Conservation (phyloP, 2,113 vertebrate genomes). For the Corvus cornix region DNA sequence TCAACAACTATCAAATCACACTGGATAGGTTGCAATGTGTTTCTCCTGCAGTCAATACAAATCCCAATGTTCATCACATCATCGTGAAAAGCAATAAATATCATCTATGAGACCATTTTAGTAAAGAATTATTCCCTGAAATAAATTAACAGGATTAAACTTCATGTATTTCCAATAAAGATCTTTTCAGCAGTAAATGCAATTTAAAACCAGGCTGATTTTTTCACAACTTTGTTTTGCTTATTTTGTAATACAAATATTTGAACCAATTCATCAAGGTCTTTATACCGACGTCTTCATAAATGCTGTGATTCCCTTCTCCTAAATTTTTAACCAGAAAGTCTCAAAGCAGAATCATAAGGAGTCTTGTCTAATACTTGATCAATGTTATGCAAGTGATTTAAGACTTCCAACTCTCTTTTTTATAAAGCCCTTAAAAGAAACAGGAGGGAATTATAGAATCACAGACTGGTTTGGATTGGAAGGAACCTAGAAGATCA, state of each 20-base stretch:
- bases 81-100: neutral
- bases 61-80: neutral
- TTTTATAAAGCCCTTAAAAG: neutral
- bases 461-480: neutral
- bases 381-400: neutral
- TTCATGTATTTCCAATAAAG: neutral
- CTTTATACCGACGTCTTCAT: neutral
- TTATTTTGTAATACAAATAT: neutral
- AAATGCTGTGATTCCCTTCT: neutral
- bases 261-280: neutral
- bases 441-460: neutral
- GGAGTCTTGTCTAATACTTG: neutral
- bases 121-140: neutral
- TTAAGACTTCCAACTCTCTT: neutral
- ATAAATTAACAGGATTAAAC: neutral
- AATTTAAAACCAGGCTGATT: neutral
- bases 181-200: neutral
- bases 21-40: neutral
- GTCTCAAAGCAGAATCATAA: neutral
- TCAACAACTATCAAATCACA: neutral
- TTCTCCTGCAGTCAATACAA: neutral
- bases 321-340: neutral
- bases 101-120: neutral
- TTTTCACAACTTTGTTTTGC: neutral
- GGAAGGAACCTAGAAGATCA: neutral